phyloP scores from a whole-genome alignment of 2,888 invertebrate genomes.

The Trissolcus brochymenae region DNA sequence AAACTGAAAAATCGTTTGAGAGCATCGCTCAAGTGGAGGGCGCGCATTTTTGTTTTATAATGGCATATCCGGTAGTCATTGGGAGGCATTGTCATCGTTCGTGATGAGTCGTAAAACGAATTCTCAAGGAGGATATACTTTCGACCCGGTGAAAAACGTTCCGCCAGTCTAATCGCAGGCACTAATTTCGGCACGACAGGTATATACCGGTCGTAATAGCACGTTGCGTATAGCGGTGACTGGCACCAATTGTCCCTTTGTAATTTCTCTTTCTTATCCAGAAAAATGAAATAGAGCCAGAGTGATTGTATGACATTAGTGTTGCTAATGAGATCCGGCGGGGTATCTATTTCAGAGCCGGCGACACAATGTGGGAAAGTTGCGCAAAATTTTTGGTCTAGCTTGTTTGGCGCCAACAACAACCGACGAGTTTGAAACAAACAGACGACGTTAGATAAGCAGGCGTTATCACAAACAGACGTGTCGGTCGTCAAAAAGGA shows the following conservation, averaged over 20 bases:
- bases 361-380: neutral
- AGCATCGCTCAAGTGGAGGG: no score
- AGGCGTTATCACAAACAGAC: slow-evolving; percentile 24
- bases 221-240: slow-evolving; percentile 20
- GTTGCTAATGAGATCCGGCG: neutral
- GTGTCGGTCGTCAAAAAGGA: slow-evolving; percentile 12
- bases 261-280: slow-evolving; percentile 43
- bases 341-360: slow-evolving; percentile 2
- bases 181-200: slow-evolving; percentile 38
- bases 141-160: neutral
- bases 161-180: slow-evolving; percentile 19
- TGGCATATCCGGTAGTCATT: slow-evolving; percentile 37
- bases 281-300: slow-evolving; percentile 14
- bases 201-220: slow-evolving; percentile 22
- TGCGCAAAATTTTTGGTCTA: neutral
- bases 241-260: slow-evolving; percentile 35
- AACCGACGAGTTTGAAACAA: neutral
- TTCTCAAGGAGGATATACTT: neutral
- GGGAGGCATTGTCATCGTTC: slow-evolving; percentile 16
- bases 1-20: slow-evolving; percentile 1
- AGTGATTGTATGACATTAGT: slow-evolving; percentile 35
- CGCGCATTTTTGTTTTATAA: slow-evolving; percentile 35
- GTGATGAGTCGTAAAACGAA: slow-evolving; percentile 4
- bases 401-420: slow-evolving; percentile 3
- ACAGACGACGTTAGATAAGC: slow-evolving; percentile 18